Percentiles rank a stretch among this genome's conserved stretches.
Conservation (phyloP, 2,113 vertebrate species). For the Scalopus aquaticus region DNA sequence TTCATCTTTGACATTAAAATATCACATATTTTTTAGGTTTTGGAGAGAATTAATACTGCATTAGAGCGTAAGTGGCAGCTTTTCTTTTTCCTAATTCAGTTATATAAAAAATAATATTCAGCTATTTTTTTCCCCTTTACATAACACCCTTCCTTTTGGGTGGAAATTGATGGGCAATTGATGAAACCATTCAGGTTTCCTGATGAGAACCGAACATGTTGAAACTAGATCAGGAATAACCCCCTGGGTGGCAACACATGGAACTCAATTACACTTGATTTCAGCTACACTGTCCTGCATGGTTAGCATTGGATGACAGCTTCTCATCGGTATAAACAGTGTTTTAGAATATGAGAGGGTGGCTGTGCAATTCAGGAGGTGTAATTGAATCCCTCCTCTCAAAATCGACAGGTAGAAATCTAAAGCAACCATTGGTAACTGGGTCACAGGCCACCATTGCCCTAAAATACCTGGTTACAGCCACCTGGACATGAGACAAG, state of each 20-base stretch:
- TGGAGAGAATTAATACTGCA: neutral
- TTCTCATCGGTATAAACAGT: neutral
- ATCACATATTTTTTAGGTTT: neutral
- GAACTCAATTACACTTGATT: constrained; percentile 37
- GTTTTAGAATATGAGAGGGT: neutral
- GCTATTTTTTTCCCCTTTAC: constrained; percentile 69
- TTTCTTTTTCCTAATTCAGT: constrained; percentile 11
- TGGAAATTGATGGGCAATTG: constrained; percentile 70
- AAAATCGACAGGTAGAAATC: neutral
- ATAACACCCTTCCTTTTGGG: constrained; percentile 64
- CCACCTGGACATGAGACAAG: neutral
- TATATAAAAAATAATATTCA: constrained; percentile 46
- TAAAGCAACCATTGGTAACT: neutral
- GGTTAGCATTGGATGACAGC: neutral
- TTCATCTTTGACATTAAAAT: constrained; percentile 15
- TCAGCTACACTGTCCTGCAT: neutral
- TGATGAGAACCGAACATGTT: constrained; percentile 56
- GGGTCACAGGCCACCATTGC: neutral
- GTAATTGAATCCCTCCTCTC: neutral
- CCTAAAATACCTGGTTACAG: neutral
- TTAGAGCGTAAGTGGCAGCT: neutral
- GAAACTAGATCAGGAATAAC: constrained; percentile 50
- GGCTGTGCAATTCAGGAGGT: neutral
- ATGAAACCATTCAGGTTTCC: constrained; percentile 63
- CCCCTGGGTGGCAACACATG: constrained; percentile 46